Evolutionary conservation across 2,888 invertebrate species (phyloP).

Genomic region (Pachycephus smyrnensis): DNA sequence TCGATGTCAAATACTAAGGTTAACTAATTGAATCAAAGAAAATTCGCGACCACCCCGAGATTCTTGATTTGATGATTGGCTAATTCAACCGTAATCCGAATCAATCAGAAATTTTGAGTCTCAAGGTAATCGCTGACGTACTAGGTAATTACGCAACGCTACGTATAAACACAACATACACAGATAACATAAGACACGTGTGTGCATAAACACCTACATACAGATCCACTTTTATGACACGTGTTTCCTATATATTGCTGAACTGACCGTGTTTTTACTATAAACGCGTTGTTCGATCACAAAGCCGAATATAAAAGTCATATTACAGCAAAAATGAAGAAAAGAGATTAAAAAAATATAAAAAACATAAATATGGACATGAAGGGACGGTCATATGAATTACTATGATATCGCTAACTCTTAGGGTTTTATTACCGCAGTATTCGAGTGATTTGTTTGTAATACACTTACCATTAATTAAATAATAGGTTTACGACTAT

Average conservation of each 20-base stretch:
- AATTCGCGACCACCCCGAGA: background rate
- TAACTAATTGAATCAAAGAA: background rate
- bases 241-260: background rate
- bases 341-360: background rate
- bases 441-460: constrained; percentile 24
- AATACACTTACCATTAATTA: constrained; percentile 19
- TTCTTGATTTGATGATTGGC: background rate
- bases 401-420: constrained; percentile 13
- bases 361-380: background rate
- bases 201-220: background rate
- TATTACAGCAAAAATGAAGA: background rate
- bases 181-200: background rate
- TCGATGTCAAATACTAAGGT: constrained; percentile 6
- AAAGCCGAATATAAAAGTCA: constrained; percentile 5
- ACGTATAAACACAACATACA: background rate
- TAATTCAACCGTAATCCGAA: background rate
- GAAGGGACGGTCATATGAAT: constrained; percentile 4
- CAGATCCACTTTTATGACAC: background rate
- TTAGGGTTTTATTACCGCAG: constrained; percentile 13
- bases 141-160: background rate
- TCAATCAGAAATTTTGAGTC: background rate
- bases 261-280: background rate
- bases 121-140: background rate
- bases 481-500: background rate
- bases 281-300: constrained; percentile 2